A percentile compares a stretch with the other conserved stretches of the same genome.
phyloP scores from a whole-genome alignment of 2,797 vertebrate genomes.

The Cottoperca gobio region DNA sequence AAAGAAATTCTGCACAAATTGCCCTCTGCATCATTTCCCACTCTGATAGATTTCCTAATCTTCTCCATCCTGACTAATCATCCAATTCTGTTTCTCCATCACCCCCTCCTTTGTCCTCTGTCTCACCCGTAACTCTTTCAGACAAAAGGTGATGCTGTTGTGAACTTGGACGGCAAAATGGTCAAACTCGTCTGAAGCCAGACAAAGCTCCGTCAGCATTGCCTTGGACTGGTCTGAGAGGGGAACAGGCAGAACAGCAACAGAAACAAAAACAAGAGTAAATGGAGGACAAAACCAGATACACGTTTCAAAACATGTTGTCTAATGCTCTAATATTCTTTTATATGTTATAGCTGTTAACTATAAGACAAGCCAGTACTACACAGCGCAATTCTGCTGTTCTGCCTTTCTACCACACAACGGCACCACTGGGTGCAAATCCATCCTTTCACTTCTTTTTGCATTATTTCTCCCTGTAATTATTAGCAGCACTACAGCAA shows the following conservation, averaged over 20 bases:
- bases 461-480: not conserved
- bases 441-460: not conserved
- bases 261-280: not conserved
- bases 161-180: conserved; percentile 78
- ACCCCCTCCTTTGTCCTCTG: not conserved
- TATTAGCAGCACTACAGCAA: not conserved
- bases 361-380: not conserved
- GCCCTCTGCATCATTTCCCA: not conserved
- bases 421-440: not conserved
- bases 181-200: conserved; percentile 92
- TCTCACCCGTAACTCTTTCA: conserved; percentile 94
- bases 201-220: conserved; percentile 92
- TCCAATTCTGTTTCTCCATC: not conserved
- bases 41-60: too few species aligned
- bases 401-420: not conserved
- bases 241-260: not conserved
- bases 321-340: not conserved
- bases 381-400: not conserved
- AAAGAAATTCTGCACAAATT: not conserved
- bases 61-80: not conserved
- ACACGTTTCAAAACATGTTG: not conserved
- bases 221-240: conserved; percentile 80
- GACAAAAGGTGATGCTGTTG: conserved; percentile 92
- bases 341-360: not conserved
- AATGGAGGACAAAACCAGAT: not conserved